Evolutionary conservation across 2,797 vertebrate species (phyloP), one percentile per base, ranked within the genome.

Genomic region (Setipinna tenuifilis): DNA sequence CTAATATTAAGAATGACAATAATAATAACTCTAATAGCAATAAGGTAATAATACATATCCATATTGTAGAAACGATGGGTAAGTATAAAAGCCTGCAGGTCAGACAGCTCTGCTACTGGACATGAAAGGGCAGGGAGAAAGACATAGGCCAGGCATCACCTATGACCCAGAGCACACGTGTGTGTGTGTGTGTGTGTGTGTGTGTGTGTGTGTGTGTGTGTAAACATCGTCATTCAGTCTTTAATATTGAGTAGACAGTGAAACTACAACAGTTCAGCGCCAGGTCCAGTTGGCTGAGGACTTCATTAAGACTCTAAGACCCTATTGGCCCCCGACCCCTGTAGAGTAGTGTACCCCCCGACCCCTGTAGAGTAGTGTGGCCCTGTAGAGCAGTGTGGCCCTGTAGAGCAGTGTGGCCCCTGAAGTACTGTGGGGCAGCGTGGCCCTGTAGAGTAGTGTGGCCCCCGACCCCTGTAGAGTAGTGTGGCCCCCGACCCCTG

Each of bases 11-110:
- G 17, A 78, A 78, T 17, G 41, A 78, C 41, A 19, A 75, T 19
- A 35, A 78, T 41, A 78, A 44, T 78, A 78, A 78, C 41, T 78
- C 19, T 21, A 78, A 78, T 44, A 44, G 31, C 35, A 78, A 35
- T 78, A 78, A 78, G 35, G 41, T 41, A 78, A 44, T 78, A 78
- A 44, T 78, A 78, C 71, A 78, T 78, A 41, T 21, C 5, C 11
- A 59, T 59, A 54, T 44, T 78, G 21, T 78, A 78, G 71, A 78
- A 78, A 78, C 17, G 2, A 78, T 21, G 71, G 71, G 71, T 78
- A 35, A 78, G 71, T 78, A 78, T 21, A 78, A 78, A 78, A 78
- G 71, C 71, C 41, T 35, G 71, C 71, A 78, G 71, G 31, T 44
- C 71, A 65, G 61, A 65, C 61, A 78, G 71, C 35, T 78, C 71